phyloP scores from a whole-genome alignment of 2,888 invertebrate species.

The Hyppa rectilinea region DNA sequence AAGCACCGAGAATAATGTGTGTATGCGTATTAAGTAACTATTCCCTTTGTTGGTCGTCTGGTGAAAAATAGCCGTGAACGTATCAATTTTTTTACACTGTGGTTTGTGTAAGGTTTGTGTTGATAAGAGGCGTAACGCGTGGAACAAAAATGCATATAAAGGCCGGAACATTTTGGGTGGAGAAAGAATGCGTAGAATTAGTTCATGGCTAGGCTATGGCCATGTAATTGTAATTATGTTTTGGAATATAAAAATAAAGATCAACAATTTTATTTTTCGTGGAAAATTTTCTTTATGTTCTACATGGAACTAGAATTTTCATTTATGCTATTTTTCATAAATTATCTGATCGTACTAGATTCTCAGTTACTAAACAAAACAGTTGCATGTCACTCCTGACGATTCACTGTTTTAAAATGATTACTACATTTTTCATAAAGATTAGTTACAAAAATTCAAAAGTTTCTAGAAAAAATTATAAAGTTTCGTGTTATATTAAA shows the following conservation, averaged over 20 bases:
- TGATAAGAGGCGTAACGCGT: slow-evolving; percentile 27
- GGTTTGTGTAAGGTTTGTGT: slow-evolving; percentile 46
- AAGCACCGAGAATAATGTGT: slow-evolving; percentile 72
- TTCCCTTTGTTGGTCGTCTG: slow-evolving; percentile 69
- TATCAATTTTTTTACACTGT: slow-evolving; percentile 48
- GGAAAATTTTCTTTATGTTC: no score
- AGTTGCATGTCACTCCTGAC: not conserved
- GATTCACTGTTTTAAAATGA: not conserved
- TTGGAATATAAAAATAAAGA: no score
- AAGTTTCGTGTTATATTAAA: not conserved
- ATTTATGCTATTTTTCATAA: not conserved
- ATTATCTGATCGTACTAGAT: not conserved
- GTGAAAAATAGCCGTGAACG: slow-evolving; percentile 71
- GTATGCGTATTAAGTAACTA: slow-evolving; percentile 75
- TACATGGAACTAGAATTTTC: no score
- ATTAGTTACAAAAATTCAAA: not conserved
- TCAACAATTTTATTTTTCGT: not conserved
- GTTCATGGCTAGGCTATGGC: not conserved
- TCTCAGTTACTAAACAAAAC: no score
- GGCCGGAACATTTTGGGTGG: slow-evolving; percentile 27
- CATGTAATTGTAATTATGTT: not conserved
- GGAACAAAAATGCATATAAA: slow-evolving; percentile 40
- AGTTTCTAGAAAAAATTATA: not conserved
- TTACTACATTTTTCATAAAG: not conserved
- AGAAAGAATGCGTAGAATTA: slow-evolving; percentile 15